phyloP scores from a whole-genome alignment of 2,113 vertebrate species.

The Sphyrna mokarran region DNA sequence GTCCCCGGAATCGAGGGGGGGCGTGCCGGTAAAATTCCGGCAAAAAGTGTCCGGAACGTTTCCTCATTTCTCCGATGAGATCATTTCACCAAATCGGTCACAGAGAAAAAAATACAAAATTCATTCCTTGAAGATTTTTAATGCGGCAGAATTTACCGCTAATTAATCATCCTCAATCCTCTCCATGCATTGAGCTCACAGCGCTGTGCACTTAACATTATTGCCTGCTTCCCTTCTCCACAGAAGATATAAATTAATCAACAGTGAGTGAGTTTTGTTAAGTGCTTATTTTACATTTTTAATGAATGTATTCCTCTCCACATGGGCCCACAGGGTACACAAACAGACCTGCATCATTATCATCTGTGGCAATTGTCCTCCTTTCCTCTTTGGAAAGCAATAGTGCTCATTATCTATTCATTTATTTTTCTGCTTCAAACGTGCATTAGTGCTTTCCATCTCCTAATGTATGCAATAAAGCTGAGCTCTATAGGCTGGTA shows the following conservation, averaged over 20 bases:
- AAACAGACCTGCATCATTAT: background rate
- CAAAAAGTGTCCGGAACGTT: background rate
- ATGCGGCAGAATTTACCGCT: background rate
- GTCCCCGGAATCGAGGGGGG: too few relatives aligned
- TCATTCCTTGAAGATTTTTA: background rate
- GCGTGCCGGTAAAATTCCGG: too few relatives aligned
- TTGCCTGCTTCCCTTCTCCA: background rate
- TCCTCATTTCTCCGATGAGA: background rate
- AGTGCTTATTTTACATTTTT: conserved; percentile 17
- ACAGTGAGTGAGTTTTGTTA: conserved; percentile 13
- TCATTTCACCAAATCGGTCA: background rate
- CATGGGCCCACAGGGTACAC: background rate
- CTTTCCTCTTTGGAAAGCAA: background rate
- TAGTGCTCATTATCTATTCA: background rate
- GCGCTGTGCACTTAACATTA: background rate
- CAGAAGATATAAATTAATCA: background rate
- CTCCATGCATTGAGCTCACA: background rate
- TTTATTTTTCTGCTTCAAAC: background rate
- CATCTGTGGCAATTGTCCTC: background rate
- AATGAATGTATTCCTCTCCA: background rate
- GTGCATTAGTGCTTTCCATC: background rate
- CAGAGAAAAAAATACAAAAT: background rate
- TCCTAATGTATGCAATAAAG: background rate
- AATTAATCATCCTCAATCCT: background rate
- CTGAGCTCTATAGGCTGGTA: background rate